A percentile compares a stretch with the other conserved stretches of the same genome.
phyloP scores from a whole-genome alignment of 2,113 vertebrate species.

The Rafetus swinhoei region DNA sequence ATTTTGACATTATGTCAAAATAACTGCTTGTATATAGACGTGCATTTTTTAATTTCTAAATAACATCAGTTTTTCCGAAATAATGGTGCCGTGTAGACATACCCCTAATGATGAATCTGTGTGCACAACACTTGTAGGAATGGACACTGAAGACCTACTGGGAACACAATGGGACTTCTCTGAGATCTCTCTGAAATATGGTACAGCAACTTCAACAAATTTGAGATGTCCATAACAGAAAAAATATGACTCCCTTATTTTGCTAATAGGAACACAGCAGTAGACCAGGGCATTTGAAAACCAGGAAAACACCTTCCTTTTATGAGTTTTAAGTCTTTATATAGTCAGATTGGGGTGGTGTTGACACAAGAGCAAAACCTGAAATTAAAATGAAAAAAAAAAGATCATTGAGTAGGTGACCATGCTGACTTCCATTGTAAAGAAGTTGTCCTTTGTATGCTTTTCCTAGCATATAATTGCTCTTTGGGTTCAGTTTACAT shows the following conservation, averaged over 20 bases:
- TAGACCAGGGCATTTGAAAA: slow-evolving; percentile 20
- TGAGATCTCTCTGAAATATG: slow-evolving; percentile 10
- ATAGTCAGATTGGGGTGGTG: not conserved
- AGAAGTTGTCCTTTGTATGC: not conserved
- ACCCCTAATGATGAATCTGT: slow-evolving; percentile 23
- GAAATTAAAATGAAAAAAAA: slow-evolving; percentile 23
- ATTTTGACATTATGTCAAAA: too few species aligned
- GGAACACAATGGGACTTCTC: not conserved
- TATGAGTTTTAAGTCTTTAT: not conserved
- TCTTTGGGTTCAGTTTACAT: slow-evolving; percentile 35
- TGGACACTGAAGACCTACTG: slow-evolving; percentile 6
- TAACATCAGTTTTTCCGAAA: too few species aligned
- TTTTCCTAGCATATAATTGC: slow-evolving; percentile 11
- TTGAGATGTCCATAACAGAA: slow-evolving; percentile 2
- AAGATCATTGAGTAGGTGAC: not conserved
- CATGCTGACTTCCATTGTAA: not conserved
- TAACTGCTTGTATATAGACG: too few species aligned
- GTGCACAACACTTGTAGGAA: slow-evolving; percentile 43
- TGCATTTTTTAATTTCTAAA: too few species aligned
- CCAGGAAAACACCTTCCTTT: not conserved
- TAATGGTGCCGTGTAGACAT: too few species aligned
- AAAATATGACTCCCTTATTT: slow-evolving; percentile 5
- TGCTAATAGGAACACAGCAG: not conserved
- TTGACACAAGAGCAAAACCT: not conserved
- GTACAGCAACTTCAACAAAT: slow-evolving; percentile 41